Conservation (phyloP, 2,888 invertebrate genomes). For the Philaethria dido region DNA sequence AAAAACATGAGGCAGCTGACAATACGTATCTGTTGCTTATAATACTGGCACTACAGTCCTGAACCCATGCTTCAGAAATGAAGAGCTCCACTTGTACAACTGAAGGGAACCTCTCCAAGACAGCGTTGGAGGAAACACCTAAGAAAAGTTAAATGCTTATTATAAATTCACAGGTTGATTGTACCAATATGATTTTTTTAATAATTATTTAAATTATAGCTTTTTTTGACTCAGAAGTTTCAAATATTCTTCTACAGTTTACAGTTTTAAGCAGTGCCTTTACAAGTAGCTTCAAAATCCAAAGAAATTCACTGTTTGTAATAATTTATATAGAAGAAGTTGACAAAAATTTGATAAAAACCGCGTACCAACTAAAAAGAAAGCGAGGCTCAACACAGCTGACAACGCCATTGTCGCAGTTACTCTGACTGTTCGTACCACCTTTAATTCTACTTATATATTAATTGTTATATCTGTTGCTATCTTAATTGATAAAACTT, state of each 20-base stretch:
- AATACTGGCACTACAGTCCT: conserved; percentile 25
- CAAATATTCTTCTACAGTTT: no score
- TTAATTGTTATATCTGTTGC: conserved; percentile 5
- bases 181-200: no score
- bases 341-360: neutral
- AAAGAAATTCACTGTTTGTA: neutral
- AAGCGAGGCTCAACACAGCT: conserved; percentile 10
- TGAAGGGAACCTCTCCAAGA: conserved; percentile 10
- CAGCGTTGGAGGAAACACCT: neutral
- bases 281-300: no score
- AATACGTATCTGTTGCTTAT: conserved; percentile 20
- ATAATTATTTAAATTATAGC: no score
- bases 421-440: neutral
- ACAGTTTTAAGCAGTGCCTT: no score
- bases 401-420: conserved; percentile 10
- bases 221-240: no score
- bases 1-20: conserved; percentile 33
- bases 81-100: conserved; percentile 18
- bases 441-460: conserved; percentile 9
- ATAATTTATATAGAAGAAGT: neutral
- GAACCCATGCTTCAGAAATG: conserved; percentile 12
- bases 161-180: neutral
- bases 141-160: neutral
- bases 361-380: conserved; percentile 22
- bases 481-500: neutral